A percentile compares a stretch with the other conserved stretches of the same genome.
Conservation (phyloP, 2,113 vertebrate species). For the Leucopternis melanops region DNA sequence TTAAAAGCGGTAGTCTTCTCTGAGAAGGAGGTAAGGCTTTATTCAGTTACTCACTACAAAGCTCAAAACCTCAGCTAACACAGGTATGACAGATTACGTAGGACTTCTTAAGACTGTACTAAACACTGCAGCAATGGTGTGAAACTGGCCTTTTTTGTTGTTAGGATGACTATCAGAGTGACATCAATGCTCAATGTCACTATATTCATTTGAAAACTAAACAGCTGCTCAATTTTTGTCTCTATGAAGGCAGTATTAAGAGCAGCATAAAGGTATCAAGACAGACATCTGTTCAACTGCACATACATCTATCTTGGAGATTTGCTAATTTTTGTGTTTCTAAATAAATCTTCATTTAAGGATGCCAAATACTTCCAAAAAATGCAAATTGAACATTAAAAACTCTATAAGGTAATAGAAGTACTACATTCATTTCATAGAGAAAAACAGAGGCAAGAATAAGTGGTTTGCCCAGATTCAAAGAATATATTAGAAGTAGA, state of each 20-base stretch:
- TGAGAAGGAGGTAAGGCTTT: background rate
- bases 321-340: background rate
- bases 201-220: background rate
- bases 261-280: background rate
- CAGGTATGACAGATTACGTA: background rate
- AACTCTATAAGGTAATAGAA: background rate
- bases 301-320: background rate
- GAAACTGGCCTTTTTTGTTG: background rate
- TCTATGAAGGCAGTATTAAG: background rate
- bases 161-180: background rate
- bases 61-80: background rate
- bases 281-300: constrained; percentile 9
- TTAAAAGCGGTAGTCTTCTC: background rate
- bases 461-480: background rate
- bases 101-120: background rate
- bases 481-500: background rate
- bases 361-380: background rate
- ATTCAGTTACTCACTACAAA: background rate
- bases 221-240: constrained; percentile 10
- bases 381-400: background rate
- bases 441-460: background rate
- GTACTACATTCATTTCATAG: rapidly evolving
- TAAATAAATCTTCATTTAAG: constrained; percentile 23
- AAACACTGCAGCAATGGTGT: background rate
- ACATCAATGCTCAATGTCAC: background rate